Base-by-base conservation (phyloP, 2,888 invertebrate species). In the Anthrax anthrax region DNA sequence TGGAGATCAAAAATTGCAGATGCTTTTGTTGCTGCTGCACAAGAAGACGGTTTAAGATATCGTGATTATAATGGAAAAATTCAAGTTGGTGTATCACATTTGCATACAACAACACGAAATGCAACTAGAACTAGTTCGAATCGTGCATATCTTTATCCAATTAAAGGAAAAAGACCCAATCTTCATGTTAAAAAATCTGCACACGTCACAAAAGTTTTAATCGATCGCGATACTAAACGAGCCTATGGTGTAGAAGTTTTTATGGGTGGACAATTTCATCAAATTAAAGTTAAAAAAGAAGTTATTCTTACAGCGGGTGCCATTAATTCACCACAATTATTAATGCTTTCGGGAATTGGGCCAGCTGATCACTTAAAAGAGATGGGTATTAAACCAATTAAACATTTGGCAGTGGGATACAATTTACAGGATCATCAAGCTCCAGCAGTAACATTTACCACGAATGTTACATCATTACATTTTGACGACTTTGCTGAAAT, bases 271-370 rank as follows among this genome's bases (percentile, higher is more conserved):
- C 54, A 65, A 46, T 63, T 61, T 39, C 63, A 65, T 29, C 64
- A 64, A 40, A 75, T 76, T 1, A 59, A 57, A 46, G 81, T 80
- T 1, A 67, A 72, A 39, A 77, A 73, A 55, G 84, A 84, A 64
- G 77, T 88, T 0, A 79, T 89, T 46, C 51, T 87, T 4, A 77
- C 81, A 12, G 84, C 80, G 2, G 88, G 88, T 1, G 77, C 86
- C 1, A 79, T 89, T 47, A 85, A 84, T 54, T 77, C 81, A 1
- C 87, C 90, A 0, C 89, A 90, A 58, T 62, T 91, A 10, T 72
- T 90, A 8, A 83, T 89, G 85, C 61, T 86, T 17, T 84, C 83
- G 1, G 86, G 85, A 3, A 65, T 84, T 10, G 80, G 80, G 3
- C 80, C 78, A 0, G 68, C 66, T n/a, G 64, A 73, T 40, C 77